Conservation (phyloP, 2,888 invertebrate genomes). For the Tachina grossa region DNA sequence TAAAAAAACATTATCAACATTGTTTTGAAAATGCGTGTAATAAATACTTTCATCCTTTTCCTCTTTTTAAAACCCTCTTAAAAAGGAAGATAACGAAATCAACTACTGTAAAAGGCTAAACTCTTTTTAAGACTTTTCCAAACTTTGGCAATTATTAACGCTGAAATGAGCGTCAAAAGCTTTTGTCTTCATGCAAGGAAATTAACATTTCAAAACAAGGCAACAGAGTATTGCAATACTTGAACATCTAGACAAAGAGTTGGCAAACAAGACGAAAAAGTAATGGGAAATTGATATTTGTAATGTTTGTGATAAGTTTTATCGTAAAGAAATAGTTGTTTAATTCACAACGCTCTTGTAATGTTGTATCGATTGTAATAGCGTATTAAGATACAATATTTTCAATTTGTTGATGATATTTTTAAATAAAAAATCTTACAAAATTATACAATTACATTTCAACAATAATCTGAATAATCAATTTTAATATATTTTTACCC, state of each 20-base stretch:
- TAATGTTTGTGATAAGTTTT: not conserved
- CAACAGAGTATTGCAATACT: not conserved
- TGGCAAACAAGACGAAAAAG: not conserved
- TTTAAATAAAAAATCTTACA: too few species aligned
- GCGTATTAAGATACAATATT: too few species aligned
- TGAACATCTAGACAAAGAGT: not conserved
- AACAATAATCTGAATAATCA: too few species aligned
- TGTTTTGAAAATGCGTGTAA: not conserved
- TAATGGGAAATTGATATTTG: not conserved
- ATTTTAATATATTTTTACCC: too few species aligned
- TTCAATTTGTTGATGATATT: too few species aligned
- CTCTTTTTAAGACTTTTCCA: slow-evolving; percentile 26
- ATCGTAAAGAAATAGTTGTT: not conserved
- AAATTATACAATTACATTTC: too few species aligned
- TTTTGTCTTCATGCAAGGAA: slow-evolving; percentile 19
- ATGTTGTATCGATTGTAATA: too few species aligned
- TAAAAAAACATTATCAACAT: not conserved
- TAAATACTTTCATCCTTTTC: not conserved
- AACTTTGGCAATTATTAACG: slow-evolving; percentile 64
- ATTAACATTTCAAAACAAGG: slow-evolving; percentile 44
- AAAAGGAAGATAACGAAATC: not conserved
- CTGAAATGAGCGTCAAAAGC: slow-evolving; percentile 43
- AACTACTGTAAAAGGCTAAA: not conserved
- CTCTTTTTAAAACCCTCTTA: not conserved
- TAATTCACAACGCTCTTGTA: too few species aligned